A percentile compares a stretch with the other conserved stretches of the same genome.
Conservation (phyloP, 2,797 vertebrate genomes). For the Ciconia nigra region DNA sequence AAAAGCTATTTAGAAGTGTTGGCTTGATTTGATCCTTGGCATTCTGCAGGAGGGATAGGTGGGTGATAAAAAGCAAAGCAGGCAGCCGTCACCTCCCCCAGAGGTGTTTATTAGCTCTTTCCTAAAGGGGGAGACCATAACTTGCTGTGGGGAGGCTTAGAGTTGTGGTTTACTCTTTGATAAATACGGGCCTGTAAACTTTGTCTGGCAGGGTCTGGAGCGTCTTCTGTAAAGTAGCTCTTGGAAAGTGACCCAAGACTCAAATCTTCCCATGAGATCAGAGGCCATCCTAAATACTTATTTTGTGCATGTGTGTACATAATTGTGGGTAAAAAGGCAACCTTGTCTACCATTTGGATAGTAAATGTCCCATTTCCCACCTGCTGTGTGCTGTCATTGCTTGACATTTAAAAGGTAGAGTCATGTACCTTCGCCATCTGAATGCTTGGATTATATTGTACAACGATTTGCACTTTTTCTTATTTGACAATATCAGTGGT, state of each 20-base stretch:
- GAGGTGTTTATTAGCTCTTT: background rate
- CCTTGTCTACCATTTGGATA: background rate
- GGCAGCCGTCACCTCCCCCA: background rate
- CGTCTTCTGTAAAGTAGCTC: background rate
- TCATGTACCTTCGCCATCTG: fast-evolving
- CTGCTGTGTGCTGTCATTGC: background rate
- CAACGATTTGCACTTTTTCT: background rate
- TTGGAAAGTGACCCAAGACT: background rate
- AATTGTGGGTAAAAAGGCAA: background rate
- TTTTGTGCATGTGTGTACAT: background rate
- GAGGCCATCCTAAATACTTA: background rate
- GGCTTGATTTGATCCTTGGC: background rate
- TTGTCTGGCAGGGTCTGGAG: background rate
- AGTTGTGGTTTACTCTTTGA: background rate
- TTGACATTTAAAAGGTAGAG: background rate
- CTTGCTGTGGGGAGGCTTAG: background rate
- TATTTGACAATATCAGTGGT: background rate
- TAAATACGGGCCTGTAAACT: background rate
- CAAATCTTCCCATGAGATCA: background rate
- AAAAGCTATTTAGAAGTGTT: background rate
- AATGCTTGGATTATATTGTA: fast-evolving
- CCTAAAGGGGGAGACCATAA: background rate
- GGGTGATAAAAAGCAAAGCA: background rate
- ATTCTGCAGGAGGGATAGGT: background rate
- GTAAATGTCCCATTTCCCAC: background rate